These are phyloP conservation scores for Mesorhabditis sp. DNA, from an alignment of 2,888 invertebrate genomes.

Conservation along the genomic window DNA sequence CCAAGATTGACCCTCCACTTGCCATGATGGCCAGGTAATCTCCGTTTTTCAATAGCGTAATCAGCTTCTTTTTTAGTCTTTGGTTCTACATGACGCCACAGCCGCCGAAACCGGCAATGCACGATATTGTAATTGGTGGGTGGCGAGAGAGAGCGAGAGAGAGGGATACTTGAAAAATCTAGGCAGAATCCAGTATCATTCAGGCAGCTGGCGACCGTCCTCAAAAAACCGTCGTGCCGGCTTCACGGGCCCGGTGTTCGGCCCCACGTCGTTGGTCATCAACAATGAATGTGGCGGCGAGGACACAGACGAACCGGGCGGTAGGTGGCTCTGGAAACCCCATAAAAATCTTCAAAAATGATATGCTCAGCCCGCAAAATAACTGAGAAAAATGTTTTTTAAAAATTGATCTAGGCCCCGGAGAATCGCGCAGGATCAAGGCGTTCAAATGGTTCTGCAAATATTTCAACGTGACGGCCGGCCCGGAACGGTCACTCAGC, in stretches of 20 bases:
- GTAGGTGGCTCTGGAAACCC: neutral
- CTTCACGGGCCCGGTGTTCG: slow-evolving; percentile 44
- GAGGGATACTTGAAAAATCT: too few species aligned
- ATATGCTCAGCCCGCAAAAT: too few species aligned
- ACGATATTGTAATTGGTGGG: slow-evolving; percentile 55
- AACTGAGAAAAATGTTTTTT: too few species aligned
- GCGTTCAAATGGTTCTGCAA: slow-evolving; percentile 54
- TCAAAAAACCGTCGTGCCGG: slow-evolving; percentile 32
- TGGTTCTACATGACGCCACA: slow-evolving; percentile 58
- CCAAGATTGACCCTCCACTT: slow-evolving; percentile 48
- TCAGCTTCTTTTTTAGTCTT: slow-evolving; percentile 8
- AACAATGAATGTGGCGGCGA: slow-evolving; percentile 53
- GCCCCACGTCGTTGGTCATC: slow-evolving; percentile 48
- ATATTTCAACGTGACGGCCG: slow-evolving; percentile 41
- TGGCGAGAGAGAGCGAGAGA: slow-evolving; percentile 7
- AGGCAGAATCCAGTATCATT: neutral
- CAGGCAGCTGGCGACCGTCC: slow-evolving; percentile 41
- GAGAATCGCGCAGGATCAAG: slow-evolving; percentile 50
- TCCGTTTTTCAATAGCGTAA: neutral
- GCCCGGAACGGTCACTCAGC: slow-evolving; percentile 23
- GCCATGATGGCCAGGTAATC: slow-evolving; percentile 40
- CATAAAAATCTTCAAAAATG: too few species aligned
- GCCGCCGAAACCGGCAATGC: slow-evolving; percentile 58
- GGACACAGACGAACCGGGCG: slow-evolving; percentile 31
- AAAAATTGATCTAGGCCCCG: slow-evolving; percentile 35